Base-by-base conservation (phyloP, 2,797 vertebrate genomes). In the Cygnus olor region DNA sequence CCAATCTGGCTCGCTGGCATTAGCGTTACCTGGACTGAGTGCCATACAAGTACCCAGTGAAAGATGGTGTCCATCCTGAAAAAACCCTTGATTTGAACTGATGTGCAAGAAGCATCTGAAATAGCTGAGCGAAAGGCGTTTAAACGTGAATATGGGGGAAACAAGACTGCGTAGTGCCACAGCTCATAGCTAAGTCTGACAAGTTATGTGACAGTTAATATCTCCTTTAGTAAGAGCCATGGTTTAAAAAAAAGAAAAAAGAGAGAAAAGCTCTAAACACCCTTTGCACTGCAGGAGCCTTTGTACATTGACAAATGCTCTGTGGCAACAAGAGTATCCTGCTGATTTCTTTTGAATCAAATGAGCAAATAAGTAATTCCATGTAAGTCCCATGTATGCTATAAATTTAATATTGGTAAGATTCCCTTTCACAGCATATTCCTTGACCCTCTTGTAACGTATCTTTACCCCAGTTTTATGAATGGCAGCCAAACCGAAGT, bases 301-400 rank as follows among this genome's bases (percentile, higher is more conserved):
- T 25, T 38, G 68, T 38, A 72, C 77, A 32, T 36, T 28, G 71
- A 32, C 36, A 51, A 18, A 18, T 14, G 61, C 65, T 49, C 73
- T n/a, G 61, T 58, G 78, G 19, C 70, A 64, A 6, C 27, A 15
- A 1, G 45, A 4, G 42, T 30, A 7, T 7, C 56, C 32, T 68
- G 47, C 28, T 58, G 77, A 12, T 42, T 71, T 3, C 30, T 17
- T 17, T 21, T 47, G n/a, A 47, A 4, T 65, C 19, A 32, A 56
- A 9, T 15, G 24, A 56, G 17, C 4, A 2, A 70, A 27, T 22
- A 5, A 2, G 1, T 18, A 22, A 17, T 4, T 51, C n/a, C 22
- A 22, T 6, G 7, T 53, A 60, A 76, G 40, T 47, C 38, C 19
- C 22, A 5, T 32, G 65, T 88, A 40, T 16, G 0, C 47, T 7